Evolutionary conservation across 2,888 invertebrate species (phyloP), one percentile per base, ranked within the genome.

Genomic region (Cataglyphis rosenhaueri): DNA sequence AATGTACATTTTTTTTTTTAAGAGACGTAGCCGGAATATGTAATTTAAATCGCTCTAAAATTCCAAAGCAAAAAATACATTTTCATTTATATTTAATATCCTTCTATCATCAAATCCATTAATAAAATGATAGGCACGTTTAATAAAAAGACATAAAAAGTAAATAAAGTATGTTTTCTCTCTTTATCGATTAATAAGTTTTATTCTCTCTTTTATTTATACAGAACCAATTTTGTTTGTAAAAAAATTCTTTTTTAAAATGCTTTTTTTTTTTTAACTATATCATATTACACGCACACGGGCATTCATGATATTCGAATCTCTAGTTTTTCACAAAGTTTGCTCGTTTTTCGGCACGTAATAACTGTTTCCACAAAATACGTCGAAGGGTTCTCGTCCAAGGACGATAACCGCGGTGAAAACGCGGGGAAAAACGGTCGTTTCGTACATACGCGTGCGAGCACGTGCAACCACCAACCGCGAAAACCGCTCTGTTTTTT

Each of bases 401-500:
- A 55, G 25, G 44, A 18, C 68, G 62, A 78, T 82, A 73, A 76
- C 18, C 5, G 76, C 55, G 62, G 41, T 62, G 15, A 66, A 83
- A 83, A 73, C 48, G 71, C 41, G 41, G 32, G n/a, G 59, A 75
- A 84, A 84, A 70, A 83, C 78, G 74, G 21, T 73, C 78, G 68
- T 84, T 66, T 61, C 32, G 78, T 41, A 29, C 32, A 32, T 41
- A 65, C 83, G 70, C 78, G 62, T 61, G 59, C 65, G 74, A 52
- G 78, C 70, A 55, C 44, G 74, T 62, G 65, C 81, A 81, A 70
- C 81, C 78, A 79, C 71, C 62, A 59, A 65, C 85, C 88, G 29
- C 85, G 78, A 78, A 83, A 78, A 55, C 62, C 75, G 84, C 84
- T 85, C 84, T 84, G 86, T 86, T 89, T 87, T 87, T 52, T 79